These are phyloP conservation scores for Nipponacmea schrenckii DNA, from an alignment of 2,888 invertebrate species.

Conservation along the genomic window DNA sequence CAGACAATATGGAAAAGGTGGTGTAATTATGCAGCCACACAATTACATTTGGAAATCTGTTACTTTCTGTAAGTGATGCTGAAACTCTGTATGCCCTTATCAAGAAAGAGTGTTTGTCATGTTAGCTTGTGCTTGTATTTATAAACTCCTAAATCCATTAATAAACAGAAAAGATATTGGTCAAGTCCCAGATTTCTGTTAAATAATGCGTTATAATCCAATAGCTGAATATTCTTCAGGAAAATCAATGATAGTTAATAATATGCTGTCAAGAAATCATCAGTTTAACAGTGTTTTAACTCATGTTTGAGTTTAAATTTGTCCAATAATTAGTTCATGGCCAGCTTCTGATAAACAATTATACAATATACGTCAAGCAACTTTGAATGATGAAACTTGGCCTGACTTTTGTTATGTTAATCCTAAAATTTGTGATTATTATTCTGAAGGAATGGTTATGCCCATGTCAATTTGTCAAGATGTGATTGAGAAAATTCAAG, in stretches of 20 bases:
- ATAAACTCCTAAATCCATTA: not conserved
- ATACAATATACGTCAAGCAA: not conserved
- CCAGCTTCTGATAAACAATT: not conserved
- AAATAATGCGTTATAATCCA: not conserved
- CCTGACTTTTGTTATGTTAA: too few species aligned
- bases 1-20: not conserved
- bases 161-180: not conserved
- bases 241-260: too few species aligned
- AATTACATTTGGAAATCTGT: not conserved
- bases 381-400: not conserved
- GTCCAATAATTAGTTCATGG: not conserved
- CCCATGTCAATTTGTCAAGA: not conserved
- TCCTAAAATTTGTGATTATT: not conserved
- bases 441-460: not conserved
- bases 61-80: not conserved
- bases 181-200: not conserved
- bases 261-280: not conserved
- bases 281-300: too few species aligned
- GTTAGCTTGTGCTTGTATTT: not conserved
- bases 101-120: too few species aligned
- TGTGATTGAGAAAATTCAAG: not conserved
- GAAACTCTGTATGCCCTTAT: too few species aligned
- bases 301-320: not conserved
- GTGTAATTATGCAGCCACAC: not conserved
- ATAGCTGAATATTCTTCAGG: not conserved